Evolutionary conservation across 2,113 vertebrate species (phyloP).

Genomic region (Ophiodon elongatus): DNA sequence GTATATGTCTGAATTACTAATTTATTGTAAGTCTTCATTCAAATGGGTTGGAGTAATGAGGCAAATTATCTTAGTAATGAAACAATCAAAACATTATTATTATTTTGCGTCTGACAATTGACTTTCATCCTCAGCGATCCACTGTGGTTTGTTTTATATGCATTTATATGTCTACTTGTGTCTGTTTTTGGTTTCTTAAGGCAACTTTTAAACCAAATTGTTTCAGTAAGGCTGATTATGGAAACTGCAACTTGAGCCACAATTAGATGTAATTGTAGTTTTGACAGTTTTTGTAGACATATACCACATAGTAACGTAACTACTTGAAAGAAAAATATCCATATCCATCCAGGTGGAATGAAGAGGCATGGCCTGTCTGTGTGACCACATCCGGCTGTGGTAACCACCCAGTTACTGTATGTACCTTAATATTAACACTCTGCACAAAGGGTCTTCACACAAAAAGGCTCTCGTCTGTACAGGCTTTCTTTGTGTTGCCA

Average conservation of each 20-base stretch:
- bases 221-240: constrained; percentile 15
- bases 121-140: neutral
- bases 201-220: constrained; percentile 11
- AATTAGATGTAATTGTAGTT: constrained; percentile 41
- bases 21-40: constrained; percentile 1
- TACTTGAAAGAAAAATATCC: constrained; percentile 14
- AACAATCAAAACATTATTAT: neutral
- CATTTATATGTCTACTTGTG: constrained; percentile 11
- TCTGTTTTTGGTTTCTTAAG: constrained; percentile 28
- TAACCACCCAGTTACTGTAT: constrained; percentile 49
- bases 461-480: constrained; percentile 61
- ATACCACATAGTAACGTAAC: constrained; percentile 14
- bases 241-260: constrained; percentile 28
- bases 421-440: constrained; percentile 58
- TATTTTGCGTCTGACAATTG: neutral
- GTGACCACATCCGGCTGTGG: constrained; percentile 43
- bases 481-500: constrained; percentile 77
- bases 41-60: neutral
- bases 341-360: constrained; percentile 25
- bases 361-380: neutral
- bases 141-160: constrained; percentile 6
- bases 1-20: neutral
- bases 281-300: constrained; percentile 24
- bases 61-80: neutral
- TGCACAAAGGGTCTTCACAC: constrained; percentile 65